A percentile compares a stretch with the other conserved stretches of the same genome.
Evolutionary conservation across 2,888 invertebrate genomes (phyloP).

Genomic region (Pyrrhopygopsis socrates): DNA sequence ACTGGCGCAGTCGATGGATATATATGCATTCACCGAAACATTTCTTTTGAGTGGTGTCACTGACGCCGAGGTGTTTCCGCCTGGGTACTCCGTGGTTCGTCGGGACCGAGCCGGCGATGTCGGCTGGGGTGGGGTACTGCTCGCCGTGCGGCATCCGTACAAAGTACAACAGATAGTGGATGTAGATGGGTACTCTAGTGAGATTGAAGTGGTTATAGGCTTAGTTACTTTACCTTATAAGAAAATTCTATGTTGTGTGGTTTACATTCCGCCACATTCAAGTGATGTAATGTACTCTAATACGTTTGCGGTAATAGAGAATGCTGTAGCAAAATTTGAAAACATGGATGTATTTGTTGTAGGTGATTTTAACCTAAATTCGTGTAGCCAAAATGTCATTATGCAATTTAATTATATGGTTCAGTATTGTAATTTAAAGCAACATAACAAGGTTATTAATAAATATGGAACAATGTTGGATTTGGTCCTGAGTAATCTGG

Average conservation of each 20-base stretch:
- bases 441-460: slow-evolving; percentile 13
- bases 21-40: slow-evolving; percentile 17
- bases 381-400: background rate
- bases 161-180: background rate
- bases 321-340: background rate
- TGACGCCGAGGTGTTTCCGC: slow-evolving; percentile 12
- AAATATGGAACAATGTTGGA: slow-evolving; percentile 2
- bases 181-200: background rate
- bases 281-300: slow-evolving; percentile 3
- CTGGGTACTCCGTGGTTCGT: background rate
- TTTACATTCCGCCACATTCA: background rate
- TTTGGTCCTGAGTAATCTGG: slow-evolving; percentile 9
- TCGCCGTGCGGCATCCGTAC: background rate
- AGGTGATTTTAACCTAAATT: slow-evolving; percentile 12
- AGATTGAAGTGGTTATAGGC: background rate
- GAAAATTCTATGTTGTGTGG: slow-evolving; percentile 6
- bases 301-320: slow-evolving; percentile 2
- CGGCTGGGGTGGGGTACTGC: slow-evolving; percentile 10
- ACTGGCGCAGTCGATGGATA: background rate
- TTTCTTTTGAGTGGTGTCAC: background rate
- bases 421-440: slow-evolving; percentile 4
- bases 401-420: slow-evolving; percentile 15
- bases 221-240: background rate
- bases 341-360: background rate
- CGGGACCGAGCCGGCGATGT: background rate